Evolutionary conservation across 1,140 invertebrate species (phyloP).

Genomic region (Rhagoletis zephyria): DNA sequence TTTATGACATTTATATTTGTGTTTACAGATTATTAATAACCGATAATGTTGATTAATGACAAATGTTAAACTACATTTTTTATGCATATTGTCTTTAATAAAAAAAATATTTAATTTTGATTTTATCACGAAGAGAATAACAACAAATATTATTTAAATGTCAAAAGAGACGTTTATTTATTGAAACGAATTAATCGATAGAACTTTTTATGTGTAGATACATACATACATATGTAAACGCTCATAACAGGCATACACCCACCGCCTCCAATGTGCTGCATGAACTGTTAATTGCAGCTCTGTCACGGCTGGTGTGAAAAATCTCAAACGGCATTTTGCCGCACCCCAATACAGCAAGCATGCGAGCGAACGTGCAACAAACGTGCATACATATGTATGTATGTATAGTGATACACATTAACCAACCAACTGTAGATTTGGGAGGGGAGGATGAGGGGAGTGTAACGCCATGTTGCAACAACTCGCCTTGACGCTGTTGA

Average conservation of each 20-base stretch:
- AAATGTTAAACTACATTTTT: neutral
- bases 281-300: constrained; percentile 35
- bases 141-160: constrained; percentile 12
- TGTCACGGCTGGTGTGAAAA: constrained; percentile 33
- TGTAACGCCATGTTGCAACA: no score
- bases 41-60: constrained; percentile 10
- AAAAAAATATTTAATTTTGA: neutral
- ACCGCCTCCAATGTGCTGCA: neutral
- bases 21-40: constrained; percentile 12
- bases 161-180: constrained; percentile 39
- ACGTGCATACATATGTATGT: neutral
- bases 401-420: neutral
- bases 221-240: no score
- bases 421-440: neutral
- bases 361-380: neutral
- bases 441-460: no score
- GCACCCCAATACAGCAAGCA: neutral
- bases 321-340: constrained; percentile 10
- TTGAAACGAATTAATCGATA: neutral
- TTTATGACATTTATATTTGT: constrained; percentile 47
- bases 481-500: neutral
- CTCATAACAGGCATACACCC: neutral
- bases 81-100: neutral
- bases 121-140: neutral
- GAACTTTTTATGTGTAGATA: neutral